These are phyloP conservation scores for Limnephilus rhombicus DNA, from an alignment of 2,888 invertebrate species.

Conservation along the genomic window DNA sequence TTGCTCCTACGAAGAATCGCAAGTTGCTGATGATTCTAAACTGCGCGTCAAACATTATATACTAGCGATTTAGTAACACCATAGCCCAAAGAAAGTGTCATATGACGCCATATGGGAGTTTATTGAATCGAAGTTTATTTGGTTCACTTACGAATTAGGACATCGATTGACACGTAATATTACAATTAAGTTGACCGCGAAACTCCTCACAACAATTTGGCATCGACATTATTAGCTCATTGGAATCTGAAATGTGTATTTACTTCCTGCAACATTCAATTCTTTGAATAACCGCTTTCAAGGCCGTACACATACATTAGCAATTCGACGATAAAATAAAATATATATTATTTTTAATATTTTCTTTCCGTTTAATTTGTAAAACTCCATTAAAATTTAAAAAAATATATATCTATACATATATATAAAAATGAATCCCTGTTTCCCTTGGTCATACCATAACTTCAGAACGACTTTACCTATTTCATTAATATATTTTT, in stretches of 20 bases:
- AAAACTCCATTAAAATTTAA: too few relatives aligned
- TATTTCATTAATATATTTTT: too few relatives aligned
- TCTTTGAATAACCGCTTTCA: not conserved
- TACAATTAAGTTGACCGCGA: conserved; percentile 33
- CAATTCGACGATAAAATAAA: not conserved
- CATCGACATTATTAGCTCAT: not conserved
- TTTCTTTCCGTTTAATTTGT: too few relatives aligned
- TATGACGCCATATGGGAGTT: conserved; percentile 24
- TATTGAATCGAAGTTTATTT: conserved; percentile 38
- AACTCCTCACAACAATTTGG: not conserved
- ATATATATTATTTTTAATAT: too few relatives aligned
- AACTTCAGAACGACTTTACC: too few relatives aligned
- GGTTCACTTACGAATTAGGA: not conserved
- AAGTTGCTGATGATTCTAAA: conserved; percentile 49
- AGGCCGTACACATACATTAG: not conserved
- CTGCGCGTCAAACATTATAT: conserved; percentile 45
- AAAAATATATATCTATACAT: too few relatives aligned
- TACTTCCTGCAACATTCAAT: not conserved
- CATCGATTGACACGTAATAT: conserved; percentile 29
- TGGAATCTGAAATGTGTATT: not conserved
- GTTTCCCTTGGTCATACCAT: too few relatives aligned
- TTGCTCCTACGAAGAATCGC: conserved; percentile 45
- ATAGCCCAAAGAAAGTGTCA: conserved; percentile 47
- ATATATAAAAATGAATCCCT: too few relatives aligned
- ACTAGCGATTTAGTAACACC: conserved; percentile 54